A percentile compares a stretch with the other conserved stretches of the same genome.
Evolutionary conservation across 2,113 vertebrate genomes (phyloP).

Genomic region (Neogale vison): DNA sequence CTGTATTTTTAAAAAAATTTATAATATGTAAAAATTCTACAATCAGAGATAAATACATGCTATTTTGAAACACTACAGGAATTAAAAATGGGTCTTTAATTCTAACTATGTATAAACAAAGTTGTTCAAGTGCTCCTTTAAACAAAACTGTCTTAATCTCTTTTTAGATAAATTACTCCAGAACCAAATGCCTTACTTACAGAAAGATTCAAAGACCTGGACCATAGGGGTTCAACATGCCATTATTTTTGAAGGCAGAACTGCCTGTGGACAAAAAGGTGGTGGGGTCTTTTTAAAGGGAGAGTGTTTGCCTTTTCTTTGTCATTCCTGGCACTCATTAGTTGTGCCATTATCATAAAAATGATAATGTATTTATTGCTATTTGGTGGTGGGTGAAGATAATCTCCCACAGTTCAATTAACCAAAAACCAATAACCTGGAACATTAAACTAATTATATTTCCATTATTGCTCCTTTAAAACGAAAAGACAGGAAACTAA

Average conservation of each 20-base stretch:
- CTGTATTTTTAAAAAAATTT: background rate
- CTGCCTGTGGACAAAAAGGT: background rate
- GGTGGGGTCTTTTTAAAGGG: background rate
- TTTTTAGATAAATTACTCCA: constrained; percentile 39
- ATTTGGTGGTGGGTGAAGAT: background rate
- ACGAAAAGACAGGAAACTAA: background rate
- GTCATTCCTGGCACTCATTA: background rate
- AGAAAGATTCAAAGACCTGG: background rate
- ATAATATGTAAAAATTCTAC: background rate
- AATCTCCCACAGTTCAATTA: constrained; percentile 11
- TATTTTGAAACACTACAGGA: constrained; percentile 44
- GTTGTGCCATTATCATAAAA: background rate
- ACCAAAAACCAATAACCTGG: background rate
- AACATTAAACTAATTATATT: background rate
- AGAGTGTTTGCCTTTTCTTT: background rate
- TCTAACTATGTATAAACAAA: background rate
- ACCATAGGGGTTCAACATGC: background rate
- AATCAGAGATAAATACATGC: constrained; percentile 10
- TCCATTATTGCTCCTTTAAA: background rate
- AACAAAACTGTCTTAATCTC: constrained; percentile 16
- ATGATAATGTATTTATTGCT: background rate
- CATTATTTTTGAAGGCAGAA: background rate
- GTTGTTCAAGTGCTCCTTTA: background rate
- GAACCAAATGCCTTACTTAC: constrained; percentile 22
- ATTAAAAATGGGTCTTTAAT: constrained; percentile 28